phyloP scores from a whole-genome alignment of 2,888 invertebrate species.

The Himalopsyche japonica region DNA sequence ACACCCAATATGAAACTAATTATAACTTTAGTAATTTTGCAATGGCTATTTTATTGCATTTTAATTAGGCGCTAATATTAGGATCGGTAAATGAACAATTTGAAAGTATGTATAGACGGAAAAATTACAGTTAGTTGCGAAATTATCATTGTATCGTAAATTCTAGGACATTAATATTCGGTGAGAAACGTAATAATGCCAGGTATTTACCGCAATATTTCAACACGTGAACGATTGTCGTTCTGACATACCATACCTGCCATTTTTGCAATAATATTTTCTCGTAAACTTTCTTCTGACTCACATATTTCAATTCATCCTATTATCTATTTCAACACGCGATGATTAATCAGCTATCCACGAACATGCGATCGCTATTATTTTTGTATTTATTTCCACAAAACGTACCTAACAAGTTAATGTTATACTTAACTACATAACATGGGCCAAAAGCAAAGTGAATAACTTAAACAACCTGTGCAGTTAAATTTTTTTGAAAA shows the following conservation, averaged over 20 bases:
- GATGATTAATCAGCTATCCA: not conserved
- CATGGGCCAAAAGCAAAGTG: not conserved
- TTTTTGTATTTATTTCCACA: not conserved
- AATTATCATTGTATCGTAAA: too few species aligned
- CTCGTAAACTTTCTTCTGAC: not conserved
- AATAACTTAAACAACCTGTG: too few species aligned
- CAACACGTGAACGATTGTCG: not conserved
- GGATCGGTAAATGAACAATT: too few species aligned
- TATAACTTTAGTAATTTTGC: too few species aligned
- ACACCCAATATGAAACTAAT: too few species aligned
- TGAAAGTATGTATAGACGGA: too few species aligned
- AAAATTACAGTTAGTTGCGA: too few species aligned
- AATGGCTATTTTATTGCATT: too few species aligned
- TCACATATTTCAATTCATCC: not conserved
- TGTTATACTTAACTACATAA: not conserved
- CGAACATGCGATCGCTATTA: not conserved
- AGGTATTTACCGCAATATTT: not conserved
- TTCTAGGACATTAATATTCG: too few species aligned
- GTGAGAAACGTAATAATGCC: not conserved
- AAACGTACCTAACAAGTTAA: not conserved
- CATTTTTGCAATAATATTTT: not conserved
- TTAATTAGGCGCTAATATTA: too few species aligned
- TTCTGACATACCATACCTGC: not conserved
- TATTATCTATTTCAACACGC: not conserved
- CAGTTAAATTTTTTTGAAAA: too few species aligned